Conservation (phyloP, 2,888 invertebrate species). For the Litoditis marina region DNA sequence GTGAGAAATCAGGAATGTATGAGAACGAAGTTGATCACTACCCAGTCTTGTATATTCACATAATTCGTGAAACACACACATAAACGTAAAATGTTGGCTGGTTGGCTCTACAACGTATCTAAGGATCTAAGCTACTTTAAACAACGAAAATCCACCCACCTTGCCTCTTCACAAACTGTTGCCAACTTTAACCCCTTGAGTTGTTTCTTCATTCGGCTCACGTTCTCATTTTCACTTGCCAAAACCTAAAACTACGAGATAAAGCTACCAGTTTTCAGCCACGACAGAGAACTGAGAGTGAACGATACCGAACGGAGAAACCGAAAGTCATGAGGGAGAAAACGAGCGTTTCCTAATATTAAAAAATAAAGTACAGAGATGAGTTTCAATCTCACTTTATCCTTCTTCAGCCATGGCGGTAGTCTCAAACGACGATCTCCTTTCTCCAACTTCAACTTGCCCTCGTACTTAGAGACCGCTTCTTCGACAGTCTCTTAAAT, state of each 20-base stretch:
- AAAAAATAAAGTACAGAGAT: background rate
- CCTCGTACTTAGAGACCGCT: slow-evolving; percentile 40
- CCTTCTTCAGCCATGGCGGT: slow-evolving; percentile 60
- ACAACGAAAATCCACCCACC: slow-evolving; percentile 12
- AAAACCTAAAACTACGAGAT: slow-evolving; percentile 20
- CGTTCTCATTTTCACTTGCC: slow-evolving; percentile 48
- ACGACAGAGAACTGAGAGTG: too few relatives aligned
- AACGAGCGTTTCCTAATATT: background rate
- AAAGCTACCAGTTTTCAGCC: too few relatives aligned
- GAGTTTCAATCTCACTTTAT: slow-evolving; percentile 37
- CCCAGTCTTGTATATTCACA: too few relatives aligned
- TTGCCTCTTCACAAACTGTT: slow-evolving; percentile 60
- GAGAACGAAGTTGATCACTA: background rate
- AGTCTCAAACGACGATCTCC: slow-evolving; percentile 51
- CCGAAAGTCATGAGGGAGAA: background rate
- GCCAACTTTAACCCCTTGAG: slow-evolving; percentile 55
- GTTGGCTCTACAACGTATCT: too few relatives aligned
- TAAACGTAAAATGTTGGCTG: too few relatives aligned
- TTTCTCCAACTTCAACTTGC: slow-evolving; percentile 45
- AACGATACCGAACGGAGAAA: slow-evolving; percentile 5
- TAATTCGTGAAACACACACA: too few relatives aligned
- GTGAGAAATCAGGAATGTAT: background rate
- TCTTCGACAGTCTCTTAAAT: slow-evolving; percentile 30
- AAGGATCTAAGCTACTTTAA: background rate
- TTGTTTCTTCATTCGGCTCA: slow-evolving; percentile 51